A percentile compares a stretch with the other conserved stretches of the same genome.
These are phyloP conservation scores for Syrmaticus mikado DNA, from an alignment of 2,113 vertebrate species.

Conservation along the genomic window DNA sequence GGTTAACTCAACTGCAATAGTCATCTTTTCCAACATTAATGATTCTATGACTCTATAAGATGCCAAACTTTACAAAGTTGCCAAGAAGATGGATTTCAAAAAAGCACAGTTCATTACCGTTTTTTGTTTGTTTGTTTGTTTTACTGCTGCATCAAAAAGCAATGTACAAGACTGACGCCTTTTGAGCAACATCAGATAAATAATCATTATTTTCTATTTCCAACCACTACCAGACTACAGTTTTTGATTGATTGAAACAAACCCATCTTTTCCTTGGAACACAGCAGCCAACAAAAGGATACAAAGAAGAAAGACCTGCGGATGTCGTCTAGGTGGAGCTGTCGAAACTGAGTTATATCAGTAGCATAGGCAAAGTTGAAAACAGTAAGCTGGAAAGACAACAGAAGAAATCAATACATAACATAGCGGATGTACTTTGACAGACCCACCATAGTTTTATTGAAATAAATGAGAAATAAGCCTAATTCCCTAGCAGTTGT, in stretches of 20 bases:
- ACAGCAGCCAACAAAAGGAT: conserved; percentile 80
- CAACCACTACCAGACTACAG: neutral
- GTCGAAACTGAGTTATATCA: conserved; percentile 86
- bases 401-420: conserved; percentile 22
- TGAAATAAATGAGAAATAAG: conserved; percentile 33
- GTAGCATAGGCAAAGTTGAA: conserved; percentile 85
- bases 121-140: neutral
- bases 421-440: neutral
- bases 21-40: neutral
- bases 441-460: neutral
- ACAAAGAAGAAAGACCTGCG: conserved; percentile 95
- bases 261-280: neutral
- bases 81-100: neutral
- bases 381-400: conserved; percentile 80
- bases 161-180: neutral
- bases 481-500: neutral
- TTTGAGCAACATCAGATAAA: neutral
- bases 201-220: neutral
- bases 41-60: neutral
- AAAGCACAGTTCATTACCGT: neutral
- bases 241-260: neutral
- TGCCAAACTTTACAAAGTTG: neutral
- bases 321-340: conserved; percentile 88
- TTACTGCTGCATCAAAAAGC: neutral
- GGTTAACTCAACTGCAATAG: neutral